Base-by-base conservation (phyloP, 1,140 invertebrate species). In the Megathymus violae region DNA sequence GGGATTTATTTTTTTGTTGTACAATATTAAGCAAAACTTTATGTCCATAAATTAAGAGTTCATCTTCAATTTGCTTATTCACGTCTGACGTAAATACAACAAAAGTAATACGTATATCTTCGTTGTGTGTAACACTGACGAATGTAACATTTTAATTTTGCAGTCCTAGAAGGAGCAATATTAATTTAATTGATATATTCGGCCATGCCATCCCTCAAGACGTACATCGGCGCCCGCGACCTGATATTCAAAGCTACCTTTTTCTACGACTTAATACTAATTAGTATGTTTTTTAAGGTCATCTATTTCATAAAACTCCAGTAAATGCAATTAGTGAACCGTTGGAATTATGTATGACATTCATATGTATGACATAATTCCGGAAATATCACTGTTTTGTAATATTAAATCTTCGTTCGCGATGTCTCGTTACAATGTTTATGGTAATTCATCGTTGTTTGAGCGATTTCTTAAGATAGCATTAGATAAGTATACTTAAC, bases 201-300 rank as follows among this genome's bases (percentile, higher is more conserved):
- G 40, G 46, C 4, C 13, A 44, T 38, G 62, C 62, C 62, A 47
- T 61, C 58, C 63, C 6, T 52, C 58, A 31, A 25, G 9, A 14
- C 7, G 40, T 22, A 31, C 27, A 9, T 31, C 7, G 27, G 52
- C 52, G 7, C 27, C 7, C 27, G 48, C 41, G 44, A 19, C 16
- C 61, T 31, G 14, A n/a, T 1, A 51, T 63, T 67, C 72, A 75
- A 75, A 78, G 67, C 9, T 15, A 16, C 48, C 66, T 71, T 68
- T 67, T 31, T 31, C 7, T 31, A 6, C 27, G 27, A 31, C 27
- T 9, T 31, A 4, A 5, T 7, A 22, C 11, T 11, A 36, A 7
- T 1, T 36, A 1, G 1, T 36, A 11, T 67, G 59, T 51, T 66
- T n/a, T 63, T 19, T 58, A 38, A 44, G 19, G 5, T 16, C 27